Base-by-base conservation (phyloP, 2,113 vertebrate species). In the Natator depressus region DNA sequence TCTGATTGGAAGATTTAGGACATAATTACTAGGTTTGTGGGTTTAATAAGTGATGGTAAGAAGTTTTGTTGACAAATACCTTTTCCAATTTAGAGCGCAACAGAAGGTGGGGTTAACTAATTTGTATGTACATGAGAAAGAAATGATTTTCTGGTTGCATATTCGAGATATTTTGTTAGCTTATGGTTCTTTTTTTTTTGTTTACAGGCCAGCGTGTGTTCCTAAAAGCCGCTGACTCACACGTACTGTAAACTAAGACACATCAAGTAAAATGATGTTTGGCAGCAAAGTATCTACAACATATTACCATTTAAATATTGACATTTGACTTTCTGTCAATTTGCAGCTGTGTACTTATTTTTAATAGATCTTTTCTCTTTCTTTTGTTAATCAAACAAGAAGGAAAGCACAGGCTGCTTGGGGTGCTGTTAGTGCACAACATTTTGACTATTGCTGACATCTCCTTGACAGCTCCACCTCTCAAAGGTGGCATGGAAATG, bases 201-300 rank as follows among this genome's bases (percentile, higher is more conserved):
- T 97, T 97, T 97, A 88, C 83, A 86, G 88, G 95, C 78, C 94
- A 16, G 7, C 85, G 84, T 93, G 89, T 89, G 59, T 87, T 96
- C 85, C 85, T 89, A 96, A 95, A 90, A 96, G 92, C 94, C 95
- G 90, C 95, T 97, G 93, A 96, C 89, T 97, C 90, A 91, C 89
- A 94, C 88, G 49, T 85, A 86, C 65, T 88, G 11, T 96, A 93
- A 93, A 96, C 54, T 78, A 96, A 97, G 85, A 94, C 94, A 93
- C 91, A 95, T 89, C 84, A 93, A 92, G 85, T 86, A 85, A 93
- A 96, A 93, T 69, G 10, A 25, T 89, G 42, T 69, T 93, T 95
- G 87, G 17, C 92, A 93, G 84, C 22, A 89, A 93, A 94, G 47
- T 80, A 94, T 89, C 85, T 76, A 89, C 95, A 97, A 94, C 46